phyloP scores from a whole-genome alignment of 2,888 invertebrate species.

The Eudemis profundana region DNA sequence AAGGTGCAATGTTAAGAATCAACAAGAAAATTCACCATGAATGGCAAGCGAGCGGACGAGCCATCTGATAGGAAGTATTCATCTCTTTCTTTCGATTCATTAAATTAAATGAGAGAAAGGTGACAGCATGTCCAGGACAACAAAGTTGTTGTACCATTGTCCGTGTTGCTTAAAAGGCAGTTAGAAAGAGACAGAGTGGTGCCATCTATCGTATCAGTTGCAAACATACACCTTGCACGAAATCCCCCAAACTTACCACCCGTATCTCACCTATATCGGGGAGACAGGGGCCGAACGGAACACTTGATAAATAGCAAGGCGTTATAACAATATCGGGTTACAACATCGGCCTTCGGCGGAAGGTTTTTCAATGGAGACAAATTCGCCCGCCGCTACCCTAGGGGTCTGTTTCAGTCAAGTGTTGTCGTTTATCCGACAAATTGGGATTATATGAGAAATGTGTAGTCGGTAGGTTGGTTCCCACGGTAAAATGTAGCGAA shows the following conservation, averaged over 20 bases:
- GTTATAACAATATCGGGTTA: constrained; percentile 69
- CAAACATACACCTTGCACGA: background rate
- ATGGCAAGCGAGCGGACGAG: too few species aligned
- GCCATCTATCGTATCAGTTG: too few species aligned
- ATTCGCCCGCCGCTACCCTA: constrained; percentile 59
- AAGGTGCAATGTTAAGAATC: too few species aligned
- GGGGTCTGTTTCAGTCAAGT: constrained; percentile 36
- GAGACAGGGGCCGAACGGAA: constrained; percentile 57
- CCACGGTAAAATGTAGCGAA: constrained; percentile 26
- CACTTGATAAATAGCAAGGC: constrained; percentile 66
- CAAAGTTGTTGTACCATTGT: too few species aligned
- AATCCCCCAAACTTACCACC: constrained; percentile 45
- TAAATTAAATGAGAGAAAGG: too few species aligned
- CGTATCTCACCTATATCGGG: constrained; percentile 54
- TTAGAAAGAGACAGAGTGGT: too few species aligned
- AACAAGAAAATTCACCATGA: too few species aligned
- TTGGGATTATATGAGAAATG: constrained; percentile 27
- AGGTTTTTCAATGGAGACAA: constrained; percentile 61
- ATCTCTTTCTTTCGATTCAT: too few species aligned
- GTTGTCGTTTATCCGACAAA: constrained; percentile 34
- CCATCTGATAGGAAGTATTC: too few species aligned
- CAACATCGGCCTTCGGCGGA: constrained; percentile 64
- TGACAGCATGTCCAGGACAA: too few species aligned
- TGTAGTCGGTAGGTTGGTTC: constrained; percentile 7
- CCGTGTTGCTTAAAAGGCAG: too few species aligned